A percentile compares a stretch with the other conserved stretches of the same genome.
phyloP scores from a whole-genome alignment of 2,113 vertebrate genomes.

The Cavia aperea region DNA sequence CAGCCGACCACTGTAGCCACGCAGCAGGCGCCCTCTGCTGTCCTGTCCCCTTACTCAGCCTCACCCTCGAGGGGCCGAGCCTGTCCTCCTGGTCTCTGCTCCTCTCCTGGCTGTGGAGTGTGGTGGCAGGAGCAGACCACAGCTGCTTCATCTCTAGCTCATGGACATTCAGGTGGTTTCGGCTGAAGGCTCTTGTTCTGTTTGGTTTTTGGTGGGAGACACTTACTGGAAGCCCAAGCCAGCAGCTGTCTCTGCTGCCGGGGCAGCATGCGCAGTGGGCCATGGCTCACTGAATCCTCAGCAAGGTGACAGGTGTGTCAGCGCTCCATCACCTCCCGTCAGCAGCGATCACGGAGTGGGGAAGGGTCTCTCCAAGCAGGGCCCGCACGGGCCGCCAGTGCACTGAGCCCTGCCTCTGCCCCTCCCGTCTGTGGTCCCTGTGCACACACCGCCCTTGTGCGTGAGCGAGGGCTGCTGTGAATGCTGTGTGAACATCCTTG shows the following conservation, averaged over 20 bases:
- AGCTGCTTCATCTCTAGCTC: neutral
- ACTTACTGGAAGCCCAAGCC: neutral
- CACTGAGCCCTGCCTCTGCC: neutral
- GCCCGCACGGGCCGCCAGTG: neutral
- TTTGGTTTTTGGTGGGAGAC: neutral
- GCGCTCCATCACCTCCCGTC: neutral
- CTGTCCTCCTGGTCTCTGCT: accelerated
- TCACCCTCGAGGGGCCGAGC: too few relatives aligned
- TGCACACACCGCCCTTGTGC: neutral
- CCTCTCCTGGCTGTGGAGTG: neutral
- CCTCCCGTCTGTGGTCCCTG: neutral
- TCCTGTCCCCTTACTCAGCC: neutral
- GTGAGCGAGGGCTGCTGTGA: neutral
- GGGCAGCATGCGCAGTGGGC: accelerated
- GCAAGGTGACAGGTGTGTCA: neutral
- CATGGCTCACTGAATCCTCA: neutral
- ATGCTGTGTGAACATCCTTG: neutral
- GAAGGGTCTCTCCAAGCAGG: neutral
- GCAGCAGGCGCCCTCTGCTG: accelerated
- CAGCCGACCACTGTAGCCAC: neutral
- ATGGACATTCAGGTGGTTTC: neutral
- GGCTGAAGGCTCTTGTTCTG: neutral
- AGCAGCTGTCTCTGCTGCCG: neutral
- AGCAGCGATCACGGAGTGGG: neutral
- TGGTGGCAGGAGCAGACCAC: too few relatives aligned